Evolutionary conservation across 2,113 vertebrate genomes (phyloP).

Genomic region (Ibidorhyncha struthersii): DNA sequence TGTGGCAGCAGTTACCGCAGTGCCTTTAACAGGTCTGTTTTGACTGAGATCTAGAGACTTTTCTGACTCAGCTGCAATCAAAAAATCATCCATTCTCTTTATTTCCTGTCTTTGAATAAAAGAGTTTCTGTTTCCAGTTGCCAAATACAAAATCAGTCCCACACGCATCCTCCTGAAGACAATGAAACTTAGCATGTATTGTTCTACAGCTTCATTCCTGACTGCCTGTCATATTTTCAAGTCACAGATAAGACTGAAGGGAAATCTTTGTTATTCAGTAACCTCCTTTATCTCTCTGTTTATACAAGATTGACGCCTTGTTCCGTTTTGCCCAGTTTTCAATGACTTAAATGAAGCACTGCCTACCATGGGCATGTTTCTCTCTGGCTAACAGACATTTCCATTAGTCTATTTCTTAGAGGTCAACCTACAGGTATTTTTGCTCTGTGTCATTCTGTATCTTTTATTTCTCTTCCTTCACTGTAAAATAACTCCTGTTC

Average conservation of each 20-base stretch:
- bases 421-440: not conserved
- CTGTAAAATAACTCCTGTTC: not conserved
- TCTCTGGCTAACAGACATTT: not conserved
- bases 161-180: not conserved
- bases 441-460: not conserved
- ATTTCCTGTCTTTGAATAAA: constrained; percentile 15
- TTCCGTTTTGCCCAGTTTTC: not conserved
- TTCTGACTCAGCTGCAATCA: constrained; percentile 10
- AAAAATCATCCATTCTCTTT: not conserved
- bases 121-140: constrained; percentile 20
- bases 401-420: not conserved
- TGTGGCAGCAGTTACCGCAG: not conserved
- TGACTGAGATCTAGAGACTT: constrained; percentile 1
- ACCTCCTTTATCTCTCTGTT: not conserved
- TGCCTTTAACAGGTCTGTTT: constrained; percentile 4
- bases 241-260: not conserved
- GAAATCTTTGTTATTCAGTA: not conserved
- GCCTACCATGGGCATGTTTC: not conserved
- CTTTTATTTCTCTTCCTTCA: not conserved
- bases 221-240: not conserved
- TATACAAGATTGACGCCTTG: not conserved
- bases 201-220: not conserved
- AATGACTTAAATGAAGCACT: not conserved
- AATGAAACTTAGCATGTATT: not conserved
- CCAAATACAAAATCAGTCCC: constrained; percentile 21